Evolutionary conservation across 1,140 invertebrate species (phyloP), one percentile per base, ranked within the genome.

Genomic region (Aricia agestis): DNA sequence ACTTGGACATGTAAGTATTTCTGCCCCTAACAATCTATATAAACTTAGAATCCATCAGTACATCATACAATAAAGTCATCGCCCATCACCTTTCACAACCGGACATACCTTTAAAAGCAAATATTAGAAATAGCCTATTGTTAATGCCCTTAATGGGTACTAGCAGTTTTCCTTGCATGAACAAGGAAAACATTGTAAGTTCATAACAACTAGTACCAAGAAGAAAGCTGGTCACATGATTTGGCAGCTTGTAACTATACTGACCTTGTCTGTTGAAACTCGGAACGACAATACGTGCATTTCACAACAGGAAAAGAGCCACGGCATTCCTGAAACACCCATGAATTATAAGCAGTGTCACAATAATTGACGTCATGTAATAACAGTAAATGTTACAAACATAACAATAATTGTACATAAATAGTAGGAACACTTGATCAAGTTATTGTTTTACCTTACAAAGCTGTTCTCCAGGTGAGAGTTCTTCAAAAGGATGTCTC

Each of bases 241-340:
- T 72, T 75, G 75, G 70, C 75, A 70, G 67, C 71, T 69, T 63
- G 36, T 36, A n/a, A n/a, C n/a, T n/a, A 36, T 69, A 79, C 95
- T 95, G 93, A 97, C 96, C 95, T 96, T 81, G 97, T 96, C 92
- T 98, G 97, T 93, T 98, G 98, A 92, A 99, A 99, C 94, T 99
- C 98, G 61, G 97, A 97, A 82, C 98, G 95, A 93, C 98, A 99
- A 92, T 98, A 99, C 75, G 97, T 98, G 93, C 98, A 99, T 93
- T 99, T 99, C 72, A 98, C 97, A 82, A 98, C 95, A 69, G 97
- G 97, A 93, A 96, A 98, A 81, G 96, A 95, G 82, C 97, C 97
- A 84, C 98, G 95, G 93, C 98, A 99, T 93, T 98, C 97, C 98
- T 99, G 93, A 87, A 93, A 93, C 86, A 82, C 89, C 81, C 83